A percentile compares a stretch with the other conserved stretches of the same genome.
phyloP scores from a whole-genome alignment of 2,113 vertebrate species.

The Sander vitreus region DNA sequence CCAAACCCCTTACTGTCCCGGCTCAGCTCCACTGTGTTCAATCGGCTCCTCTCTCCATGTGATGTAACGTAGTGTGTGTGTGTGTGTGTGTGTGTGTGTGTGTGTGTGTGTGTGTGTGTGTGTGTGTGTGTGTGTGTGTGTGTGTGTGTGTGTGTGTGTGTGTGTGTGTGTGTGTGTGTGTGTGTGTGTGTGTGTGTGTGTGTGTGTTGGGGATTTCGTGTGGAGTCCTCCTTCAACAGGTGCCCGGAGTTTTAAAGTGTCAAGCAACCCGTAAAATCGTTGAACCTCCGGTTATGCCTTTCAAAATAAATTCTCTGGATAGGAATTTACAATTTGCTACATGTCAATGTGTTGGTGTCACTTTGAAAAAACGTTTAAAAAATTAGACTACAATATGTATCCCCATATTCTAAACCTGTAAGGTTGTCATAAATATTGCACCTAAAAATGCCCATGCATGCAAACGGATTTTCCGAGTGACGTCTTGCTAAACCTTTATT shows the following conservation, averaged over 20 bases:
- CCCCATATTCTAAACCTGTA: not conserved
- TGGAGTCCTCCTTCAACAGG: conserved; percentile 65
- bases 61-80: conserved; percentile 22
- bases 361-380: not conserved
- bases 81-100: not conserved
- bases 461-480: too few species aligned
- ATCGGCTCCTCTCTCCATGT: conserved; percentile 36
- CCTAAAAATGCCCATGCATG: too few species aligned
- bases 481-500: not conserved
- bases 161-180: conserved; percentile 5
- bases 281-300: not conserved
- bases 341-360: not conserved
- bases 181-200: not conserved
- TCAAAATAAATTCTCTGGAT: conserved; percentile 40
- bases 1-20: not conserved
- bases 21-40: not conserved
- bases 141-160: not conserved
- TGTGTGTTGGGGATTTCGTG: not conserved
- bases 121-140: not conserved
- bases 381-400: not conserved
- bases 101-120: not conserved
- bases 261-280: fast-evolving
- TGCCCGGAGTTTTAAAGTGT: conserved; percentile 38
- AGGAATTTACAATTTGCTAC: too few species aligned
- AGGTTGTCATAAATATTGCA: too few species aligned